Evolutionary conservation across 2,888 invertebrate genomes (phyloP).

Genomic region (Caenorhabditis angaria): DNA sequence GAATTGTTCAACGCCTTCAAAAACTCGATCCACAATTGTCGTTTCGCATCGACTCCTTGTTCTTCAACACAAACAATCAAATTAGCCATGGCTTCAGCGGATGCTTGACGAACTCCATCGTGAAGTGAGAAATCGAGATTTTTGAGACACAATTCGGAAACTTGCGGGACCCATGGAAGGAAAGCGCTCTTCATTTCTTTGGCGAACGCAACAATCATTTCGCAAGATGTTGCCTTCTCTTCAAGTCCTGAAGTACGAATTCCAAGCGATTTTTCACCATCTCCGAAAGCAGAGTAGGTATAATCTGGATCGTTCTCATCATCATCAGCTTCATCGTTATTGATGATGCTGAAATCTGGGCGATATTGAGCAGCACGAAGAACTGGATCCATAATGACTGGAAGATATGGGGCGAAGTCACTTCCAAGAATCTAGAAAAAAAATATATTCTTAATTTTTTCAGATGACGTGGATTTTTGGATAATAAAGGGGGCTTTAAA

Average conservation of each 20-base stretch:
- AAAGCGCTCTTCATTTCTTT: constrained; percentile 85
- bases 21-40: constrained; percentile 77
- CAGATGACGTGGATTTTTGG: too few species aligned
- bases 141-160: constrained; percentile 77
- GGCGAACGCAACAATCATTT: constrained; percentile 94
- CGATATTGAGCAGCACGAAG: constrained; percentile 90
- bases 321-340: constrained; percentile 80
- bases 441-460: background rate
- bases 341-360: constrained; percentile 89
- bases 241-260: constrained; percentile 91
- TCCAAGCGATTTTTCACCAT: constrained; percentile 80
- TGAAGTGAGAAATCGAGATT: constrained; percentile 92
- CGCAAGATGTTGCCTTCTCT: constrained; percentile 94
- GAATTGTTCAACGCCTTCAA: constrained; percentile 87
- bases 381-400: constrained; percentile 93
- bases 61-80: constrained; percentile 87
- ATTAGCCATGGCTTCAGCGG: constrained; percentile 88
- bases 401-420: constrained; percentile 82
- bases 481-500: too few species aligned
- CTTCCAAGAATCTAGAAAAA: constrained; percentile 42
- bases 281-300: constrained; percentile 74
- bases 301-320: constrained; percentile 83
- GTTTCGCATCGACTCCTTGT: constrained; percentile 73
- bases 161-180: constrained; percentile 81
- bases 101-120: constrained; percentile 88